A percentile compares a stretch with the other conserved stretches of the same genome.
These are phyloP conservation scores for Hylaeus volcanicus DNA, from an alignment of 1,140 invertebrate genomes.

Conservation along the genomic window DNA sequence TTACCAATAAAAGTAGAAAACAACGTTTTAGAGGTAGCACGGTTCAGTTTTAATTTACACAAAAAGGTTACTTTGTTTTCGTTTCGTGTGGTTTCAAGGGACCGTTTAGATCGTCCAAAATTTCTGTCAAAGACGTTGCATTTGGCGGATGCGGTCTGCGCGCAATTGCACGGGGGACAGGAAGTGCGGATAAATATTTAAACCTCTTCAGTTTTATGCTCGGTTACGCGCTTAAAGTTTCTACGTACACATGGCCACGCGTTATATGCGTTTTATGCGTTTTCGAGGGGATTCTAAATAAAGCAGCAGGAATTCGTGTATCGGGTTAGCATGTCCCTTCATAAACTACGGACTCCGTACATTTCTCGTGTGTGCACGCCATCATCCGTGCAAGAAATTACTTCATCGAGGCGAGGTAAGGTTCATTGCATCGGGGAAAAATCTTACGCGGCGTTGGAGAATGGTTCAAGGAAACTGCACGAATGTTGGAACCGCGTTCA, in stretches of 20 bases:
- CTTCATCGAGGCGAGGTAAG: neutral
- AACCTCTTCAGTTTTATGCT: constrained; percentile 57
- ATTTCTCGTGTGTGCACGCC: neutral
- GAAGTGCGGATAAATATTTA: constrained; percentile 44
- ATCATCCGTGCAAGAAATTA: constrained; percentile 3
- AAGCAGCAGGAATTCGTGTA: constrained; percentile 57
- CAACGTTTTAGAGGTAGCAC: too few species aligned
- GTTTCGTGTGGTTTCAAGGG: too few species aligned
- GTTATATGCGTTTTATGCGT: constrained; percentile 66
- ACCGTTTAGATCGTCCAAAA: too few species aligned
- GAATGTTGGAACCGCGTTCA: neutral
- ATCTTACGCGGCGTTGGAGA: neutral
- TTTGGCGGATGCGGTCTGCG: neutral
- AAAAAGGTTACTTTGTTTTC: too few species aligned
- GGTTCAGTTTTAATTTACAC: too few species aligned
- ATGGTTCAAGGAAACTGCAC: too few species aligned
- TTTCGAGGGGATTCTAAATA: constrained; percentile 71
- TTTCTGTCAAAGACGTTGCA: neutral
- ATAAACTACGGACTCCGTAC: constrained; percentile 14
- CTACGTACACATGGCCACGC: constrained; percentile 61
- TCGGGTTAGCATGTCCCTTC: constrained; percentile 42
- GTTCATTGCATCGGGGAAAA: constrained; percentile 4
- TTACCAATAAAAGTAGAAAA: too few species aligned
- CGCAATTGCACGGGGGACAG: constrained; percentile 32
- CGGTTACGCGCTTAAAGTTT: constrained; percentile 39